Conservation (phyloP, 2,797 vertebrate genomes). For the Onychomys leucogaster region DNA sequence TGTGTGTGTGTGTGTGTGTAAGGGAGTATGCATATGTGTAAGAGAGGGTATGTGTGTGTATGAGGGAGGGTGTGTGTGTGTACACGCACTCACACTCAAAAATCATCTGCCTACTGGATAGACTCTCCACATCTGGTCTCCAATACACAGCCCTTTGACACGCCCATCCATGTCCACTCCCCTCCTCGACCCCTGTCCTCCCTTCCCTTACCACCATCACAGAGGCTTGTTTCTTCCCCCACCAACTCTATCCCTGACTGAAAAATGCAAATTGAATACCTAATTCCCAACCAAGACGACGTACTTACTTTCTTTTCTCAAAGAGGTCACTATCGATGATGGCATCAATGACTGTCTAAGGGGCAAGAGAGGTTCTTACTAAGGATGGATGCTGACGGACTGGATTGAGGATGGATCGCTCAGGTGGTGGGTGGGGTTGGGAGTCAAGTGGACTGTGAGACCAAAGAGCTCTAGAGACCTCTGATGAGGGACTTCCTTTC, state of each 20-base stretch:
- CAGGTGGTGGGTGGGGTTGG: too few relatives aligned
- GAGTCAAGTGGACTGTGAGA: background rate
- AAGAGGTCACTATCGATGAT: background rate
- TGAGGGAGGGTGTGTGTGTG: background rate
- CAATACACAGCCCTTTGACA: background rate
- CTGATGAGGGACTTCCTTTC: background rate
- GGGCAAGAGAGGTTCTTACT: background rate
- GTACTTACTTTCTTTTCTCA: background rate
- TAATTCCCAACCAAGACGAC: background rate
- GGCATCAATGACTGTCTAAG: too few relatives aligned
- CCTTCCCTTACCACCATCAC: too few relatives aligned
- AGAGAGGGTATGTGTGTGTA: background rate
- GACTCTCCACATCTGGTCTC: background rate
- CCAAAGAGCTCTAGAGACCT: background rate
- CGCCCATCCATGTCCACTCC: background rate
- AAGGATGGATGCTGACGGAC: background rate
- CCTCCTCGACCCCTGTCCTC: background rate
- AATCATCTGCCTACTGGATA: background rate
- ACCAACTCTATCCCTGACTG: background rate
- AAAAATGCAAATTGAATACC: background rate
- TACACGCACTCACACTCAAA: background rate
- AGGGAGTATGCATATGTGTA: too few relatives aligned
- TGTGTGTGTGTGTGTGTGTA: background rate
- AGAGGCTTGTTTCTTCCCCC: background rate
- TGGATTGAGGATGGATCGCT: too few relatives aligned